Evolutionary conservation across 1,140 invertebrate species (phyloP), one percentile per base, ranked within the genome.

Genomic region (Bombus sibiricus): DNA sequence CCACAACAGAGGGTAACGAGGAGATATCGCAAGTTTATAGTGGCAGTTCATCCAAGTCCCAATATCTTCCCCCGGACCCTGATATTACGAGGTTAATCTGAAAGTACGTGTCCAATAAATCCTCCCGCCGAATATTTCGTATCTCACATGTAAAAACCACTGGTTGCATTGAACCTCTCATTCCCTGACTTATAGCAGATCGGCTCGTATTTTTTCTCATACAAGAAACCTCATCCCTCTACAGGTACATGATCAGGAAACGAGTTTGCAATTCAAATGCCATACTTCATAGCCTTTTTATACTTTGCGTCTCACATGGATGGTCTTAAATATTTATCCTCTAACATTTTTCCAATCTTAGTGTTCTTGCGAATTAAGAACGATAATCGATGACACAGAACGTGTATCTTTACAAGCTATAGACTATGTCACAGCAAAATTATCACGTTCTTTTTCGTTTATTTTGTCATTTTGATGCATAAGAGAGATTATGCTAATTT

Each of bases 241-340:
- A 18, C n/a, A 37, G 57, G 64, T 28, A 25, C 72, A 85, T 41
- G 41, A 22, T 59, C 43, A 28, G 66, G 62, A 57, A 90, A 90
- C 89, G 86, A 90, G 86, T 90, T 89, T 89, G 81, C 81, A 76
- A 87, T 84, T 69, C 68, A 68, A 71, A 57, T 25, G 73, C 53
- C 85, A 74, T 87, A 81, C 74, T 75, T 87, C 69, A 39, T 64
- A 59, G 22, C 3, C 47, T 57, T 69, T n/a, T 78, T 57, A 79
- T 69, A 37, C 34, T 37, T 57, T 18, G 41, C 25, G 12, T 41
- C 25, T 68, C 66, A 66, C 39, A 68, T 68, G 34, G 32, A 41
- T 79, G 43, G 34, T 34, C 34, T 64, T 89, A 89, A 89, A 89
- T 83, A 84, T 74, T 83, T 82, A 75, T 82, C 32, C 73, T 18